Conservation (phyloP, 2,113 vertebrate species). For the Oreochromis tanganicae region DNA sequence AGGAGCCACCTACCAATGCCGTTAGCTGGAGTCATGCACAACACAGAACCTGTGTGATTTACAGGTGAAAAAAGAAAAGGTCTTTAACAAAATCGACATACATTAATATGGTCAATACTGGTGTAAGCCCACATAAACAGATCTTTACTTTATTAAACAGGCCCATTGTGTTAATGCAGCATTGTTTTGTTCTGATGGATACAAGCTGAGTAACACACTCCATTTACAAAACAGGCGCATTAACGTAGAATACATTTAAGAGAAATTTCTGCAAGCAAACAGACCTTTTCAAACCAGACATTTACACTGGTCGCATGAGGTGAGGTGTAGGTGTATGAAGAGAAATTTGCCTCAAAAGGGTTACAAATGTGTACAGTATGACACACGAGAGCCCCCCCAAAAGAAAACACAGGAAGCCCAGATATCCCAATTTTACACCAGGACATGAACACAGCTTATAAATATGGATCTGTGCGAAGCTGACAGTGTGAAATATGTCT, state of each 20-base stretch:
- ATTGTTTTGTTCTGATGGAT: neutral
- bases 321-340: neutral
- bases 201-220: neutral
- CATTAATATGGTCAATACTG: neutral
- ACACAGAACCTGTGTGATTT: conserved; percentile 57
- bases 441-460: neutral
- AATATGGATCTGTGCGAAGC: neutral
- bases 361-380: neutral
- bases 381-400: neutral
- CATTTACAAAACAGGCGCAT: neutral
- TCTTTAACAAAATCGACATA: conserved; percentile 8
- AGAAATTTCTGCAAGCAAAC: neutral
- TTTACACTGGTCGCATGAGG: neutral
- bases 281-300: neutral
- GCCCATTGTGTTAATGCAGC: neutral
- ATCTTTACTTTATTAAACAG: neutral
- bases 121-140: neutral
- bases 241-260: neutral
- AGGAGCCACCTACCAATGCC: conserved; percentile 52
- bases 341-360: neutral
- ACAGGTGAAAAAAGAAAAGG: conserved; percentile 10
- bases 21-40: conserved; percentile 61
- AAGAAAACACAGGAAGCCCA: neutral
- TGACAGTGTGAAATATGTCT: neutral
- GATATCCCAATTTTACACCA: neutral